Conservation (phyloP, 2,797 vertebrate species). For the Crenichthys baileyi region DNA sequence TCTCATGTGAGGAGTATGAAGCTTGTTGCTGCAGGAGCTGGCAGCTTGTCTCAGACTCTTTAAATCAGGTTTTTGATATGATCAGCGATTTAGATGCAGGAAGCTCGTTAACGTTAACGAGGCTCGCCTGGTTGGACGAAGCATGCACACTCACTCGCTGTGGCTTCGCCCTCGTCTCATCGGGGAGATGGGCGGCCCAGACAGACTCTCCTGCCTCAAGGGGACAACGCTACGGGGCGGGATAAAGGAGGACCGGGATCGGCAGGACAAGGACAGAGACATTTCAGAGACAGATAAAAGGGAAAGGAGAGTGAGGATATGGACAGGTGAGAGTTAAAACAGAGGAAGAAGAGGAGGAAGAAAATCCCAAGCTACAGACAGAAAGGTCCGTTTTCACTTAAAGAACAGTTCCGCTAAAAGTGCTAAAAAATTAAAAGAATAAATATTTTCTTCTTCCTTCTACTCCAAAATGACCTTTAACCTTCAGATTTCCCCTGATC, state of each 20-base stretch:
- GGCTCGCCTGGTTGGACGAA: background rate
- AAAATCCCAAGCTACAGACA: background rate
- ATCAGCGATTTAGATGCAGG: background rate
- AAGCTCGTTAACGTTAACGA: background rate
- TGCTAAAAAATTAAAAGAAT: background rate
- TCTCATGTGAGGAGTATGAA: background rate
- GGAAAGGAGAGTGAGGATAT: background rate
- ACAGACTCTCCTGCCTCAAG: constrained; percentile 65
- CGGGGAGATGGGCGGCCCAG: constrained; percentile 61
- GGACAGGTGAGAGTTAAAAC: background rate
- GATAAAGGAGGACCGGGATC: background rate
- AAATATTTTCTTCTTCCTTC: background rate
- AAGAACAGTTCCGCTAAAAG: background rate
- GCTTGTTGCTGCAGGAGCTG: background rate
- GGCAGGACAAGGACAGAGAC: constrained; percentile 4
- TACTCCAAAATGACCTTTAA: background rate
- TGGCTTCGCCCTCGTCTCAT: constrained; percentile 77
- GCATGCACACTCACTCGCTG: constrained; percentile 77
- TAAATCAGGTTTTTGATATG: background rate
- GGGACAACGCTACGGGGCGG: constrained; percentile 44
- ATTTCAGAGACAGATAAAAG: background rate
- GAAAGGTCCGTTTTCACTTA: background rate
- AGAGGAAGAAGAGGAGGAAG: background rate
- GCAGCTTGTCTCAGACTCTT: background rate
- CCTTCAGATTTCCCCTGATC: background rate